phyloP scores from a whole-genome alignment of 1,140 invertebrate species.

The Coptotermes formosanus region DNA sequence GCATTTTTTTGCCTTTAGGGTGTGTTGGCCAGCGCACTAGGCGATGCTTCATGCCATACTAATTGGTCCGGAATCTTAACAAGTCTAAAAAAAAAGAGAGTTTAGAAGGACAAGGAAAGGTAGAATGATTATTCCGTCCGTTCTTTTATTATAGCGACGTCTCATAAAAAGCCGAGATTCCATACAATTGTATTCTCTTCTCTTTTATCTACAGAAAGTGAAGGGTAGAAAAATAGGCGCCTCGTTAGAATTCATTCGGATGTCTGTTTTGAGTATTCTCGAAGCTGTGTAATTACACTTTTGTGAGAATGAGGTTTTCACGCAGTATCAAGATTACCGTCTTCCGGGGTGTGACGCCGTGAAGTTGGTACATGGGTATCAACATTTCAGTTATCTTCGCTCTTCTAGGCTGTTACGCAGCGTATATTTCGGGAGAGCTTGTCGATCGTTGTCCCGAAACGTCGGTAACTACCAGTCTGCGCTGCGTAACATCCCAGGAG shows the following conservation, averaged over 20 bases:
- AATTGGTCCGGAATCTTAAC: slow-evolving; percentile 23
- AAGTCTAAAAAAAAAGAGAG: not conserved
- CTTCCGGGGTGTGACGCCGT: too few species aligned
- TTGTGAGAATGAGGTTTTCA: too few species aligned
- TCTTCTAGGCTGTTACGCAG: too few species aligned
- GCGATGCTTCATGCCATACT: slow-evolving; percentile 8
- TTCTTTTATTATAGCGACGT: not conserved
- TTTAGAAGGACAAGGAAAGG: not conserved
- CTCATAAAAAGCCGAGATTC: slow-evolving; percentile 22
- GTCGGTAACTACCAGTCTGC: too few species aligned
- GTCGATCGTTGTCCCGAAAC: too few species aligned
- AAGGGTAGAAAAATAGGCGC: not conserved
- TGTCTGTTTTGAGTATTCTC: not conserved
- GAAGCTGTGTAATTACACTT: too few species aligned
- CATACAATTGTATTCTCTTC: slow-evolving; percentile 14
- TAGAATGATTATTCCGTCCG: not conserved
- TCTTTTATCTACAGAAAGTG: not conserved
- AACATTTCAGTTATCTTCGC: too few species aligned
- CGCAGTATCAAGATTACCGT: too few species aligned
- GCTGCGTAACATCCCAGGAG: too few species aligned
- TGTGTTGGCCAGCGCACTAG: slow-evolving; percentile 17
- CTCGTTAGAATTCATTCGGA: not conserved
- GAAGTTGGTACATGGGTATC: too few species aligned
- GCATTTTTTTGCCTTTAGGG: not conserved
- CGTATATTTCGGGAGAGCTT: too few species aligned